A percentile compares a stretch with the other conserved stretches of the same genome.
Evolutionary conservation across 2,888 invertebrate species (phyloP).

Genomic region (Nemoura dubitans): DNA sequence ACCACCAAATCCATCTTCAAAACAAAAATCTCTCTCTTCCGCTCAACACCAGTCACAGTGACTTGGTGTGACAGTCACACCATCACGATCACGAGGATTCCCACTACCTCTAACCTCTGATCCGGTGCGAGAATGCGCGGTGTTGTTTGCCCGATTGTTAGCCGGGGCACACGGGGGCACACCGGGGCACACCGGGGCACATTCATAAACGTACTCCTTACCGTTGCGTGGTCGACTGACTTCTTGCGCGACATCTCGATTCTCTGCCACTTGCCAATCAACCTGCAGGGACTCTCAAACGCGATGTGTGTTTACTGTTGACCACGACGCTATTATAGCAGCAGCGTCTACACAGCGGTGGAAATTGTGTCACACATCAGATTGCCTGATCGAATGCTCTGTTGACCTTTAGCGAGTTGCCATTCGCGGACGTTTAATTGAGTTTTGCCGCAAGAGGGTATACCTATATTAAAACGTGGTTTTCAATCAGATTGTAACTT

Average conservation of each 20-base stretch:
- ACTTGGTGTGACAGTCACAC: no score
- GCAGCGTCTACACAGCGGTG: background rate
- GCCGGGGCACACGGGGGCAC: background rate
- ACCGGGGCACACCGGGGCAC: background rate
- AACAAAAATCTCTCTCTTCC: background rate
- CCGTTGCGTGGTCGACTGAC: background rate
- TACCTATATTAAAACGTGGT: no score
- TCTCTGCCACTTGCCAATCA: background rate
- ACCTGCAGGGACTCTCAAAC: background rate
- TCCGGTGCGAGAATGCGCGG: background rate
- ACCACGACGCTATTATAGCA: background rate
- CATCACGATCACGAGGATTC: no score
- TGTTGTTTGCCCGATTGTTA: background rate
- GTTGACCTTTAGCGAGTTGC: background rate
- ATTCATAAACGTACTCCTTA: background rate
- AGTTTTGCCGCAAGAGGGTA: no score
- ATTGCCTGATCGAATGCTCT: background rate
- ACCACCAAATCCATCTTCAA: background rate
- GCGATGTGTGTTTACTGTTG: background rate
- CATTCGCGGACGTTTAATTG: no score
- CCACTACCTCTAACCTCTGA: background rate
- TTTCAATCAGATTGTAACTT: no score
- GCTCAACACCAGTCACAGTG: no score
- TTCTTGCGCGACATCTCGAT: background rate
- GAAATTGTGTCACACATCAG: background rate